Conservation (phyloP, 2,888 invertebrate genomes). For the Rhagium mordax region DNA sequence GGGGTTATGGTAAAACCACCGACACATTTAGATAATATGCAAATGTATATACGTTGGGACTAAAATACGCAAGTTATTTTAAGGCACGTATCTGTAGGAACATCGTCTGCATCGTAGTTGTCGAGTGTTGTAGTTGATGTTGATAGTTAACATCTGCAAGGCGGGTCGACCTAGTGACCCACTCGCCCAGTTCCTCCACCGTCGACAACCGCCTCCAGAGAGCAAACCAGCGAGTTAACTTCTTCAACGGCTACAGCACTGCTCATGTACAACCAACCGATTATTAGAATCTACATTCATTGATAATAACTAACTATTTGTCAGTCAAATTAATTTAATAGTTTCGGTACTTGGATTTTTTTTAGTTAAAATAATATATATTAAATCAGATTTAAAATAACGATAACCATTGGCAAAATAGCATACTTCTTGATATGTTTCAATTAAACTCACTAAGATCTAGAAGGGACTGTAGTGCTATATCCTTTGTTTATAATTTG, state of each 20-base stretch:
- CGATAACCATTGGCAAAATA: too few relatives aligned
- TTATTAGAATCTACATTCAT: constrained; percentile 3
- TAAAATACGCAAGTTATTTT: constrained; percentile 8
- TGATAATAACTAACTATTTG: constrained; percentile 10
- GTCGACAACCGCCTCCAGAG: constrained; percentile 57
- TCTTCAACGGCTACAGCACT: constrained; percentile 12
- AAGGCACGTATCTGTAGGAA: constrained; percentile 14
- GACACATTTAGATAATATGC: constrained; percentile 10
- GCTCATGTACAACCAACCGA: constrained; percentile 10
- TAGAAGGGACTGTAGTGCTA: too few relatives aligned
- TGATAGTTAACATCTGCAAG: constrained; percentile 63
- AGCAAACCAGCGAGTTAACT: constrained; percentile 44
- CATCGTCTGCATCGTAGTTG: constrained; percentile 24
- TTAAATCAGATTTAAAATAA: too few relatives aligned
- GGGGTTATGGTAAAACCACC: neutral
- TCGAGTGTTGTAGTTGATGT: constrained; percentile 23
- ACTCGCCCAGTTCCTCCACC: constrained; percentile 64
- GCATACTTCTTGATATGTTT: too few relatives aligned
- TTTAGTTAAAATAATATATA: too few relatives aligned
- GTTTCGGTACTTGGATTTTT: too few relatives aligned
- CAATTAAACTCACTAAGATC: too few relatives aligned
- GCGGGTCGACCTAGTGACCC: constrained; percentile 66
- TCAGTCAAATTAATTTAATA: neutral
- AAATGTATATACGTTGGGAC: constrained; percentile 20
- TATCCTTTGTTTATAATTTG: too few relatives aligned